Evolutionary conservation across 1,140 invertebrate species (phyloP), one percentile per base, ranked within the genome.

Genomic region (Zophobas morio): DNA sequence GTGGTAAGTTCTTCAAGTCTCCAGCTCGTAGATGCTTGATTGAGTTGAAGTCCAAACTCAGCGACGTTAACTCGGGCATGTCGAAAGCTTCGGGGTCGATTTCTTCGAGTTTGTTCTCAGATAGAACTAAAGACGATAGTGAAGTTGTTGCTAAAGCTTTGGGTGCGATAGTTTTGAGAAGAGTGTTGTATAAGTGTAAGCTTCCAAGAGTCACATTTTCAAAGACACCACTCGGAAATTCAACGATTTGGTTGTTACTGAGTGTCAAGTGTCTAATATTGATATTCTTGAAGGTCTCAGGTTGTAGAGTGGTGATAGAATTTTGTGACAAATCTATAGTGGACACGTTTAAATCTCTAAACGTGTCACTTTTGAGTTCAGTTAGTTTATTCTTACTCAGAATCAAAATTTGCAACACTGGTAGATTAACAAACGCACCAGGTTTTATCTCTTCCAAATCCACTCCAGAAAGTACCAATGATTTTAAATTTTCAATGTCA

Each of bases 1-100:
- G 70, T 6, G 78, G 78, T 20, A 80, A 34, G 71, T 80, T 75
- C 8, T 75, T 49, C 54, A 78, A 78, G 6, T 76, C 78, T 2
- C 73, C 78, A 6, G 51, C 33, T 1, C 36, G 5, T 5, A 73
- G 39, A 66, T 1, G 4, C n/a, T 40, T 1, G 33, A 66, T 66
- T 0, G 8, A 1, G 33, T 66, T 66, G 32, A 66, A 66, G 32
- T 39, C 33, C 20, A 66, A 32, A n/a, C 32, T 39, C 1, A 66
- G 32, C n/a, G 8, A n/a, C 32, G 3, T 66, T 8, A 66, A 33
- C 0, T 66, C 60, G 32, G 60, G 60, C 33, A 35, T 57, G 33
- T 57, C 54, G 8, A 57, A 57, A 40, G 20, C 37, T n/a, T 66
- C 0, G 1, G 39, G 39, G 42, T 66, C 39, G 0, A 66, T 40